These are phyloP conservation scores for Entomyzon cyanotis DNA, from an alignment of 2,113 vertebrate genomes.

Conservation along the genomic window DNA sequence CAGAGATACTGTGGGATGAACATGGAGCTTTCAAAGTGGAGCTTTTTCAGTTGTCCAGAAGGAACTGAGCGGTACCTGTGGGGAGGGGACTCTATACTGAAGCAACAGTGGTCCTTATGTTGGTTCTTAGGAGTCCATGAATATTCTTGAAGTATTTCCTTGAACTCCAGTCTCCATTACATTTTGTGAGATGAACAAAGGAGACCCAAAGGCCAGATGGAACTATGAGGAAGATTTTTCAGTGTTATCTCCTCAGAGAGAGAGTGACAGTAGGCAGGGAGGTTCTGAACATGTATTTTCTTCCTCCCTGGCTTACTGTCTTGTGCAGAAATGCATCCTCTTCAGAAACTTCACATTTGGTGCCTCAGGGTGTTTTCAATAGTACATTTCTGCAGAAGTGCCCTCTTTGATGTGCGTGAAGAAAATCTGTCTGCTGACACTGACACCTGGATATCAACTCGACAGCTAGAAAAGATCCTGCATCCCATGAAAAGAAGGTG, in stretches of 20 bases:
- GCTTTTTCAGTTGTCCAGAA: background rate
- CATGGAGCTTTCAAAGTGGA: background rate
- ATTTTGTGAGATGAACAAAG: background rate
- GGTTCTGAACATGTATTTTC: background rate
- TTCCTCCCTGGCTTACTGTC: background rate
- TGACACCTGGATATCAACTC: background rate
- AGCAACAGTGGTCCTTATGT: background rate
- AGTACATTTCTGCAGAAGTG: background rate
- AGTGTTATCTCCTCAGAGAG: background rate
- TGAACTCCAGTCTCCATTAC: background rate
- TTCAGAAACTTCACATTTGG: background rate
- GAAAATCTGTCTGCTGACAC: background rate
- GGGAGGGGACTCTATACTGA: background rate
- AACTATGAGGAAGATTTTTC: background rate
- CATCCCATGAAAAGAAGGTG: background rate
- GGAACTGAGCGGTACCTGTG: background rate
- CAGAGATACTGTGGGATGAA: background rate
- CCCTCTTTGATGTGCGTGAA: background rate
- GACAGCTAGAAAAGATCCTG: background rate
- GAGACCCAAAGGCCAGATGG: background rate
- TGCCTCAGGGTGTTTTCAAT: background rate
- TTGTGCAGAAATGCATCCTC: background rate
- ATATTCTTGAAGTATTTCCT: background rate
- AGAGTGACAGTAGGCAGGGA: background rate
- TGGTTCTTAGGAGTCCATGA: background rate